phyloP scores from a whole-genome alignment of 1,140 invertebrate species.

The Myzus persicae region DNA sequence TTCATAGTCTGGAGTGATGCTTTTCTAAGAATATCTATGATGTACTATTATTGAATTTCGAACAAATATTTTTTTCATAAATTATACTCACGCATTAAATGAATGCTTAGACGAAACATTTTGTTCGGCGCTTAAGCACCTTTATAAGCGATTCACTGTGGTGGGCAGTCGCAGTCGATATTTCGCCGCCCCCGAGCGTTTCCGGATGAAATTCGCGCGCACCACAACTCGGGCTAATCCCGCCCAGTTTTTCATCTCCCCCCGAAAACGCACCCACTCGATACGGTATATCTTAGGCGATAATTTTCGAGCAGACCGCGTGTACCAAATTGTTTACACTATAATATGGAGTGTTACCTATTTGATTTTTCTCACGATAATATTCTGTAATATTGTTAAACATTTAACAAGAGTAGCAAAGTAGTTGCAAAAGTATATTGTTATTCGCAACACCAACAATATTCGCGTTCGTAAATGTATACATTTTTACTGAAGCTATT shows the following conservation, averaged over 20 bases:
- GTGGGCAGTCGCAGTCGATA: conserved; percentile 10
- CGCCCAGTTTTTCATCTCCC: not conserved
- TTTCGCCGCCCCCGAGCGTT: not conserved
- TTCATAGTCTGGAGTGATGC: not conserved
- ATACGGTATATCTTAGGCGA: not conserved
- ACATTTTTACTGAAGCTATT: not conserved
- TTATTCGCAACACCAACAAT: not conserved
- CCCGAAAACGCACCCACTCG: not conserved
- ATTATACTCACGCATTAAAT: not conserved
- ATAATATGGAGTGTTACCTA: not conserved
- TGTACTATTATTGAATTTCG: not conserved
- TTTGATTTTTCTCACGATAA: not conserved
- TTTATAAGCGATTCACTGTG: not conserved
- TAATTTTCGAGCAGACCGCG: not conserved
- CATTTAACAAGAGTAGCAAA: no score
- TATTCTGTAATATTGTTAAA: not conserved
- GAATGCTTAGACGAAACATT: not conserved
- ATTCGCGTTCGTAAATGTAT: not conserved
- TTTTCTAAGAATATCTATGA: not conserved
- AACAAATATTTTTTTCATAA: not conserved
- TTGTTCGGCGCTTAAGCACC: not conserved
- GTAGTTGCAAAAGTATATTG: not conserved
- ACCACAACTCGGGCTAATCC: not conserved
- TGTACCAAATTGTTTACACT: no score
- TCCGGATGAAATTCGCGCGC: not conserved